Conservation (phyloP, 2,113 vertebrate species). For the Gallinago jamesoni region DNA sequence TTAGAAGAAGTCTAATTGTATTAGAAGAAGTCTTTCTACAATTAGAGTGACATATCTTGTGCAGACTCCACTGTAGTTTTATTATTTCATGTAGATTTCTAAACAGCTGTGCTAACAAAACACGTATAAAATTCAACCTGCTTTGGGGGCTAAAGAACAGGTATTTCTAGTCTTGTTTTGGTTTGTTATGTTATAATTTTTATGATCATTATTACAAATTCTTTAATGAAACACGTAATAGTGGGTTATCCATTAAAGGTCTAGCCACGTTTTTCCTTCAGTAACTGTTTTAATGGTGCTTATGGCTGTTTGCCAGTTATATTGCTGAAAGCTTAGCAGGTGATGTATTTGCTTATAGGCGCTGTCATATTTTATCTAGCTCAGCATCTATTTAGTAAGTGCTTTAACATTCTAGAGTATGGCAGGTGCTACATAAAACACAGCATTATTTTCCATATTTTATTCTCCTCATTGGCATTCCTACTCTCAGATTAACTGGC, state of each 20-base stretch:
- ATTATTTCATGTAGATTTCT: not conserved
- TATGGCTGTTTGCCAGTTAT: not conserved
- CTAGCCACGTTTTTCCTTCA: not conserved
- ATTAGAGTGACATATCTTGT: not conserved
- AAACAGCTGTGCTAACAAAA: not conserved
- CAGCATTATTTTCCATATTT: slow-evolving; percentile 53
- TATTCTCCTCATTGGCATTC: not conserved
- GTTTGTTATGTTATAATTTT: not conserved
- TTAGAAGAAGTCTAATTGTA: not conserved
- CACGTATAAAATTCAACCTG: not conserved
- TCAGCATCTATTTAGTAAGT: slow-evolving; percentile 33
- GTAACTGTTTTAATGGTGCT: not conserved
- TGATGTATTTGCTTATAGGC: slow-evolving; percentile 32
- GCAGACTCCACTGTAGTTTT: not conserved
- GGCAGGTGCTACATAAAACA: slow-evolving; percentile 46
- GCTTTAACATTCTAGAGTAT: not conserved
- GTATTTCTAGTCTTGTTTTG: not conserved
- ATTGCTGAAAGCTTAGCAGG: not conserved
- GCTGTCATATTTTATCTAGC: slow-evolving; percentile 25
- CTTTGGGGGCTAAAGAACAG: not conserved
- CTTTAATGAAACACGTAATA: not conserved
- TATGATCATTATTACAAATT: not conserved
- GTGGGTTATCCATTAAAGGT: not conserved
- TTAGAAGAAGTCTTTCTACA: not conserved
- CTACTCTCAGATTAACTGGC: slow-evolving; percentile 14